These are phyloP conservation scores for Harpagifer antarcticus DNA, from an alignment of 2,797 vertebrate species.

Conservation along the genomic window DNA sequence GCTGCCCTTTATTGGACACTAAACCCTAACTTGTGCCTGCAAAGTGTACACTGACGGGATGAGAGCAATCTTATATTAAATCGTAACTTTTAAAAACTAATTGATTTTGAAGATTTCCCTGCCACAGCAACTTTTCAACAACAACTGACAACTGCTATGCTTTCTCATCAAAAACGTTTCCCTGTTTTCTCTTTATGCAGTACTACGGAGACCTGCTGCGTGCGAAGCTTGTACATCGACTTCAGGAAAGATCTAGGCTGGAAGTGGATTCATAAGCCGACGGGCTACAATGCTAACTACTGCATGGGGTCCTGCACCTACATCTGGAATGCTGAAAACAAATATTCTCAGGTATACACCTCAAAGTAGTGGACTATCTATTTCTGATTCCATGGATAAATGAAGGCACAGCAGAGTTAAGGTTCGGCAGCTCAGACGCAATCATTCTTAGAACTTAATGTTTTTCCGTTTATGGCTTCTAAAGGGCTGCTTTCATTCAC, in stretches of 20 bases:
- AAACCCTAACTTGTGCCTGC: not conserved
- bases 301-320: slow-evolving; percentile 94
- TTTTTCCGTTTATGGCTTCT: not conserved
- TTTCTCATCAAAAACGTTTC: not conserved
- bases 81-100: not conserved
- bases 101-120: not conserved
- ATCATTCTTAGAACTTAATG: not conserved
- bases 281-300: slow-evolving; percentile 93
- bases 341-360: slow-evolving; percentile 90
- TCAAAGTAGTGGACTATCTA: not conserved
- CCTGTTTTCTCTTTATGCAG: slow-evolving; percentile 38
- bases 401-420: not conserved
- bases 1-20: not conserved
- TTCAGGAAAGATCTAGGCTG: slow-evolving; percentile 94
- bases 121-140: not conserved
- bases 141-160: not conserved
- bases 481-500: slow-evolving; percentile 8
- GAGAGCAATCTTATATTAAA: not conserved
- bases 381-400: not conserved
- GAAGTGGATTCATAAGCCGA: slow-evolving; percentile 95
- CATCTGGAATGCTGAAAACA: slow-evolving; percentile 93
- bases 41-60: not conserved
- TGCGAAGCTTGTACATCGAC: slow-evolving; percentile 91
- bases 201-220: slow-evolving; percentile 88
- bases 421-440: not conserved